Evolutionary conservation across 2,888 invertebrate species (phyloP), one percentile per base, ranked within the genome.

Genomic region (Epistrophe eligans): DNA sequence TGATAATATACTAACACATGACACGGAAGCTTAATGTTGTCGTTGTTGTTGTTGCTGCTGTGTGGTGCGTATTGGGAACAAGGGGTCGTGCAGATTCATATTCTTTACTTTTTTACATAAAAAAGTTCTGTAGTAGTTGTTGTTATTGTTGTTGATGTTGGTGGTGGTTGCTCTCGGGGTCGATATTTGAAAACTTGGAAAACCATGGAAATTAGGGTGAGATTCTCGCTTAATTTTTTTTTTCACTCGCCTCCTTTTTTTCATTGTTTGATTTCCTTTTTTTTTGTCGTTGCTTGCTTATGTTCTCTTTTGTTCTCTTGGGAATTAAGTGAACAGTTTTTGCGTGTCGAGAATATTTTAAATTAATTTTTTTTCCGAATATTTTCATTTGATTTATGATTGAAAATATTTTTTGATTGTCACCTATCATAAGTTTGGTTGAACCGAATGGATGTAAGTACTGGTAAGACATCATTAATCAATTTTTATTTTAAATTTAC

Each of bases 131-230:
- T 64, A 8, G 38, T 45, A 32, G 45, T 66, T 11, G 19, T n/a
- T 10, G 58, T 50, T 55, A 64, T n/a, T 50, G 48, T 32, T 35
- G 50, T 45, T 60, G 13, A 38, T 50, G 11, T 1, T 38, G 19
- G 13, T 35, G n/a, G 19, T 50, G 60, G 70, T 28, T 66, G 77
- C 80, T 85, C 82, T 82, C 82, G 82, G 85, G 85, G 85, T 85
- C 85, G 85, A 85, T 85, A 85, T 82, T 85, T 79, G 70, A 81
- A 70, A 85, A 82, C 82, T 81, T 85, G 70, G 55, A 70, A 70
- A 55, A 58, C 85, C 85, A 85, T 74, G 77, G 74, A 85, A 77
- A 85, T 85, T 74, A 71, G 85, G 85, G 85, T 85, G 85, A 85
- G 77, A 82, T 67, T 77, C 57, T 81, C 67, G 67, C 67, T 76